Conservation (phyloP, 2,888 invertebrate genomes). For the Eupithecia insigniata region DNA sequence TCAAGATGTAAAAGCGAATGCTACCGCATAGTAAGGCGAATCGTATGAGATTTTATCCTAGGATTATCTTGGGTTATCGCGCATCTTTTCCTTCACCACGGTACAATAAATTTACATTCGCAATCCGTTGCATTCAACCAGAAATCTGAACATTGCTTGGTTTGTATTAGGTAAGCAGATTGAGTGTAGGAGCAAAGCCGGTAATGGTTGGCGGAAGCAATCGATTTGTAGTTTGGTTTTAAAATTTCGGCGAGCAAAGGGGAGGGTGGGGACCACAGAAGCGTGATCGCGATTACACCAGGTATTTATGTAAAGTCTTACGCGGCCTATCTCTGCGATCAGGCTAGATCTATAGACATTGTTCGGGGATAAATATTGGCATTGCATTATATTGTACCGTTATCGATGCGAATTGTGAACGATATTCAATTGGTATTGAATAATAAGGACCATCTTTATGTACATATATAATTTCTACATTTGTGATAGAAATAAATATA, state of each 20-base stretch:
- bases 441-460: background rate
- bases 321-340: conserved; percentile 53
- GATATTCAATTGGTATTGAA: conserved; percentile 9
- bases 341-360: conserved; percentile 52
- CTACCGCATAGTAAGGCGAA: conserved; percentile 70
- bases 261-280: conserved; percentile 52
- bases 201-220: conserved; percentile 44
- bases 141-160: conserved; percentile 47
- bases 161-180: background rate
- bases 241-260: conserved; percentile 34
- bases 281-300: conserved; percentile 72
- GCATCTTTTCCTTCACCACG: conserved; percentile 61
- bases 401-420: conserved; percentile 21
- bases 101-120: conserved; percentile 35
- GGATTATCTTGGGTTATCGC: conserved; percentile 80
- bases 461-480: background rate
- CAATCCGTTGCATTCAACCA: conserved; percentile 23
- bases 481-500: background rate
- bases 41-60: conserved; percentile 73
- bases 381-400: conserved; percentile 42
- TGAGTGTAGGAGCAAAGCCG: conserved; percentile 4
- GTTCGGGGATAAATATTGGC: conserved; percentile 50
- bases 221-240: conserved; percentile 16
- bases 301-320: conserved; percentile 74
- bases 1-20: conserved; percentile 58